Conservation (phyloP, 2,888 invertebrate genomes). For the Drosophila kuntzei region DNA sequence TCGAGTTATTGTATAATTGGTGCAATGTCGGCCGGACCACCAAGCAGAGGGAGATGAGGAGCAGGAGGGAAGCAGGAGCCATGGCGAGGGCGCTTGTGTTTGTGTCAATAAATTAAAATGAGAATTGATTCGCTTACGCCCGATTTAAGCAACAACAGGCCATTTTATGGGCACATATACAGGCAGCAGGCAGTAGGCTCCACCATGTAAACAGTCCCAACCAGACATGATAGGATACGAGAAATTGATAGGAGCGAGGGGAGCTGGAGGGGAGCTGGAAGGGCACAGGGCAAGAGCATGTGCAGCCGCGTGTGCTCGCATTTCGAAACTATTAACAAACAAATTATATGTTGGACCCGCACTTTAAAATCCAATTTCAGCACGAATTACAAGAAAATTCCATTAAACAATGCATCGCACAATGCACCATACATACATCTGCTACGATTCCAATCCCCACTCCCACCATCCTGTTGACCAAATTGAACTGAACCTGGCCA, state of each 20-base stretch:
- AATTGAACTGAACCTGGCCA: constrained; percentile 31
- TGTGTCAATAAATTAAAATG: constrained; percentile 80
- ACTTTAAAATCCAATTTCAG: constrained; percentile 81
- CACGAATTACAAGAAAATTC: constrained; percentile 81
- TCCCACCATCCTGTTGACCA: not conserved
- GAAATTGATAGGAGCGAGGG: constrained; percentile 7
- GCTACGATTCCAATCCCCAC: not conserved
- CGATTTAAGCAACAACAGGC: constrained; percentile 79
- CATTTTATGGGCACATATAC: constrained; percentile 70
- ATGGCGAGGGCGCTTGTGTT: constrained; percentile 51
- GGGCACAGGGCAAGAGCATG: constrained; percentile 22
- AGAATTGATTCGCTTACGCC: constrained; percentile 81
- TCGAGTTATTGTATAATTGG: constrained; percentile 80
- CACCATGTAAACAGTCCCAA: constrained; percentile 56
- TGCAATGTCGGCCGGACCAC: constrained; percentile 59
- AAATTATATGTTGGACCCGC: constrained; percentile 82
- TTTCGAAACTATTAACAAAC: constrained; percentile 81
- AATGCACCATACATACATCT: constrained; percentile 3
- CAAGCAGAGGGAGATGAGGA: not conserved
- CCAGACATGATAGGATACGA: constrained; percentile 47
- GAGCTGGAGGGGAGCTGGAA: not conserved
- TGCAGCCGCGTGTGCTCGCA: constrained; percentile 62
- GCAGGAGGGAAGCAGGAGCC: not conserved
- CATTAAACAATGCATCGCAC: constrained; percentile 73
- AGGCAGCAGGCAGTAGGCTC: constrained; percentile 29